Percentiles rank a stretch among this genome's conserved stretches.
Evolutionary conservation across 1,140 invertebrate genomes (phyloP).

Genomic region (Habropoda laboriosa): DNA sequence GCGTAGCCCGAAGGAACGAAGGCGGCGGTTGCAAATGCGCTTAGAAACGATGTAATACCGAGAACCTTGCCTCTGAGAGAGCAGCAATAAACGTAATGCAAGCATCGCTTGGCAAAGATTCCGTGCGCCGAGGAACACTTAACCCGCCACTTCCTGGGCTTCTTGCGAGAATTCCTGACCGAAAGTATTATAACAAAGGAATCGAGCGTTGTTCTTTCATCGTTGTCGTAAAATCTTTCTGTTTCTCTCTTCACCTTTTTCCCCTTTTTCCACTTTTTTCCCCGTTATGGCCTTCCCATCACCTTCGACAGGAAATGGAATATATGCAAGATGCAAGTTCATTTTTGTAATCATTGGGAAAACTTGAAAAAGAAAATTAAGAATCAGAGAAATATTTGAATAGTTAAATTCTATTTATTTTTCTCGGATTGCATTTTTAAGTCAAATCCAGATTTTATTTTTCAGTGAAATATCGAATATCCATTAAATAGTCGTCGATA

Average conservation of each 20-base stretch:
- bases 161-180: conserved; percentile 54
- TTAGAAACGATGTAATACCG: conserved; percentile 65
- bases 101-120: conserved; percentile 64
- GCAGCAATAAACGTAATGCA: conserved; percentile 68
- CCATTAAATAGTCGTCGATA: too few relatives aligned
- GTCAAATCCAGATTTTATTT: too few relatives aligned
- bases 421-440: too few relatives aligned
- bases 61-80: conserved; percentile 53
- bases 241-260: too few relatives aligned
- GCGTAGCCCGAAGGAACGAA: conserved; percentile 28
- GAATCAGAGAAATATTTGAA: not conserved
- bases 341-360: not conserved
- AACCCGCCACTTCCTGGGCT: conserved; percentile 39
- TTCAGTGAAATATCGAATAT: too few relatives aligned
- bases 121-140: conserved; percentile 46
- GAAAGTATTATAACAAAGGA: conserved; percentile 50
- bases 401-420: not conserved
- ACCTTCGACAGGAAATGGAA: too few relatives aligned
- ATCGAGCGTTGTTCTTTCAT: conserved; percentile 14
- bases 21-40: conserved; percentile 67
- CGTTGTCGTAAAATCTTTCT: conserved; percentile 11
- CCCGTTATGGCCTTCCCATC: too few relatives aligned
- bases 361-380: too few relatives aligned
- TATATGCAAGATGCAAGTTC: too few relatives aligned
- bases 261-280: not conserved